Evolutionary conservation across 2,797 vertebrate genomes (phyloP), one percentile per base, ranked within the genome.

Genomic region (Clarias laeviceps): DNA sequence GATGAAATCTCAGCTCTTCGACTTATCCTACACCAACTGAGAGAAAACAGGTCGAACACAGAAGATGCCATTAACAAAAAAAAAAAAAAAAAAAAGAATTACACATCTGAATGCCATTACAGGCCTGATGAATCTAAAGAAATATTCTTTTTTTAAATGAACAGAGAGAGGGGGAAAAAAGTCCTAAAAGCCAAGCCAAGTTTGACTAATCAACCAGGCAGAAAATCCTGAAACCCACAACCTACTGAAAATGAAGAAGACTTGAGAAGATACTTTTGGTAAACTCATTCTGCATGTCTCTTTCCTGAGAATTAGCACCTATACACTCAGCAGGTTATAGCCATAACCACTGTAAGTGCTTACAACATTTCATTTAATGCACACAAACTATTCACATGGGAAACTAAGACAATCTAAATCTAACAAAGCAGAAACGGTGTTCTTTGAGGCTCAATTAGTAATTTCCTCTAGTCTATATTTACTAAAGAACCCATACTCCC

Each of bases 261-360:
- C 56, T 77, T 34, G 54, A 68, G 12, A 32, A 32, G 62, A 81
- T 79, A 77, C 80, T 81, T 68, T 84, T 73, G 62, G 77, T 77
- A 84, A 87, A 87, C 34, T 82, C 69, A 74, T 56, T 62, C 82
- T 81, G 61, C 37, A n/a, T 20, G 50, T 84, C 85, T 85, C 84
- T 80, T 88, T 89, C 88, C 86, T 89, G 87, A 86, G 87, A 88
- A 80, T 87, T 88, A 88, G 87, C 81, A 88, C 78, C 84, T 87
- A n/a, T 68, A 88, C 59, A 88, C 70, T 79, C 2, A 73, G 65
- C 65, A 82, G 56, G 50, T 62, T 84, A 77, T 73, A 61, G 54
- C 74, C 24, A 50, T 84, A 34, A 78, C 37, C 72, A 85, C 72
- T 40, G 37, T 54, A 40, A 78, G 70, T 76, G 18, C 66, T 80